Conservation (phyloP, 2,888 invertebrate genomes). For the Drosophila borealis region DNA sequence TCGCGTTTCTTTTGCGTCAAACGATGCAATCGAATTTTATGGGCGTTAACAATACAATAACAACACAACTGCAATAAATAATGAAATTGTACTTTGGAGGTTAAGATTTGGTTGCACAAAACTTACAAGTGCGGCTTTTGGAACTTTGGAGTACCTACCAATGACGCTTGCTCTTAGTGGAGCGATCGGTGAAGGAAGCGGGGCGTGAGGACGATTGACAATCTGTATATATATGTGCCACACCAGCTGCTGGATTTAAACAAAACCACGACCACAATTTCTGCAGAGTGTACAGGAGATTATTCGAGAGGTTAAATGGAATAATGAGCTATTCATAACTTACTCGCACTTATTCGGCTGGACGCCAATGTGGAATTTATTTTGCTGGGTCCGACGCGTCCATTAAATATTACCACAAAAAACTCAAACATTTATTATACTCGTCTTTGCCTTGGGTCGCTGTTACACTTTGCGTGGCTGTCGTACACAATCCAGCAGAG, state of each 20-base stretch:
- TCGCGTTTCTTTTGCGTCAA: slow-evolving; percentile 75
- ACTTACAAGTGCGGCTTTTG: slow-evolving; percentile 83
- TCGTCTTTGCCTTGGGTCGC: slow-evolving; percentile 6
- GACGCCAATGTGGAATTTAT: slow-evolving; percentile 83
- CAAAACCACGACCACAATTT: too few species aligned
- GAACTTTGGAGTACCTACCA: too few species aligned
- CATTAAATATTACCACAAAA: slow-evolving; percentile 84
- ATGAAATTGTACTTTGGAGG: background rate
- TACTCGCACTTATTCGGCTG: slow-evolving; percentile 84
- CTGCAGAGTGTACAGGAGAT: too few species aligned
- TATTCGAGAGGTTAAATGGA: too few species aligned
- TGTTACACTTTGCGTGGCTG: slow-evolving; percentile 40
- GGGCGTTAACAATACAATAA: slow-evolving; percentile 81
- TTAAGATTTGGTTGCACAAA: background rate
- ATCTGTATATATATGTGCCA: too few species aligned
- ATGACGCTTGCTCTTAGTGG: too few species aligned
- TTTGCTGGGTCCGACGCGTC: slow-evolving; percentile 83
- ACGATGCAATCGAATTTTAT: slow-evolving; percentile 80
- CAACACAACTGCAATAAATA: slow-evolving; percentile 70
- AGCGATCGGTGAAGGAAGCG: slow-evolving; percentile 23
- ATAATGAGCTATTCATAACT: slow-evolving; percentile 20
- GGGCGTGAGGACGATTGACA: too few species aligned
- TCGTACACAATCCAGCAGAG: slow-evolving; percentile 40
- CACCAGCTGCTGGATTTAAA: too few species aligned
- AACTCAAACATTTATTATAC: slow-evolving; percentile 74